Conservation (phyloP, 2,113 vertebrate species). For the Eptesicus fuscus region DNA sequence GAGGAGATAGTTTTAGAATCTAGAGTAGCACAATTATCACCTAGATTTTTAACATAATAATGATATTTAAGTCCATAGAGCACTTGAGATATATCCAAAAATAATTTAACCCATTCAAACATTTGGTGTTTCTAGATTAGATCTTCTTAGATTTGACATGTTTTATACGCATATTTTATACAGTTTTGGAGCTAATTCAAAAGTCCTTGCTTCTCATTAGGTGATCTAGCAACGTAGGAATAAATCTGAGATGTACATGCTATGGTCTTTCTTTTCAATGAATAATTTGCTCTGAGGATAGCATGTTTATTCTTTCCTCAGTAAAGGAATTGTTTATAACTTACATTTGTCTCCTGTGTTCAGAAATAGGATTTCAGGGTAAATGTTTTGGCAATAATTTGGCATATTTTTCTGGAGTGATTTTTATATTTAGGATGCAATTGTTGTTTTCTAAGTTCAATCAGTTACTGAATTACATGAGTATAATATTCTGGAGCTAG, state of each 20-base stretch:
- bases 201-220: neutral
- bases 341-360: neutral
- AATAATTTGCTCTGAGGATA: constrained; percentile 12
- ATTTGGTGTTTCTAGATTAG: neutral
- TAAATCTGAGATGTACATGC: neutral
- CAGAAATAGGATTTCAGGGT: neutral
- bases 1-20: neutral
- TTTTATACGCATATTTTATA: neutral
- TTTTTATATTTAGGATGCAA: neutral
- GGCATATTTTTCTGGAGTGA: neutral
- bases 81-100: neutral
- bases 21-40: neutral
- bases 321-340: neutral
- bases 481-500: neutral
- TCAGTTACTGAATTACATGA: neutral
- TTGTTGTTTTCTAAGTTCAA: constrained; percentile 2
- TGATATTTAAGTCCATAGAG: neutral
- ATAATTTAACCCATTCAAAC: neutral
- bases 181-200: neutral
- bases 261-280: neutral
- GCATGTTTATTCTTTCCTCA: neutral
- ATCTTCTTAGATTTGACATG: neutral
- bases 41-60: neutral
- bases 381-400: neutral
- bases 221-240: neutral